These are phyloP conservation scores for Scomber colias DNA, from an alignment of 2,113 vertebrate species.

Conservation along the genomic window DNA sequence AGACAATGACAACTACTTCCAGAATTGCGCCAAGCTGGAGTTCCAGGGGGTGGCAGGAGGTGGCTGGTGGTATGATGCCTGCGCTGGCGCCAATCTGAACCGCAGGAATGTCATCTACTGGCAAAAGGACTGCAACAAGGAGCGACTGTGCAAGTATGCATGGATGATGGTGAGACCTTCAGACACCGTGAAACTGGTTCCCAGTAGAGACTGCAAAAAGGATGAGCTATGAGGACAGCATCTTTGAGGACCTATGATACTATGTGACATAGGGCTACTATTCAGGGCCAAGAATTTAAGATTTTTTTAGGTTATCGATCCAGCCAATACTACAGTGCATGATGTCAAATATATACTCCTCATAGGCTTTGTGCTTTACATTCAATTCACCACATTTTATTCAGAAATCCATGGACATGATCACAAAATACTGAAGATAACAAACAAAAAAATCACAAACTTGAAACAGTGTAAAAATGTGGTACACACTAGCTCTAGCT, in stretches of 20 bases:
- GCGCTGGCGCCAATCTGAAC: constrained; percentile 89
- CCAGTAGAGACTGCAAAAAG: constrained; percentile 76
- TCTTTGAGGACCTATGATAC: not conserved
- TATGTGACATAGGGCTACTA: too few relatives aligned
- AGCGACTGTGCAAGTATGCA: constrained; percentile 86
- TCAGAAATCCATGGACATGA: constrained; percentile 66
- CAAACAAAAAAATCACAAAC: constrained; percentile 42
- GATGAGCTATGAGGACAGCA: constrained; percentile 84
- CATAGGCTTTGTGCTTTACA: not conserved
- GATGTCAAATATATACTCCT: not conserved
- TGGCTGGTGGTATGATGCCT: constrained; percentile 90
- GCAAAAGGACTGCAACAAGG: constrained; percentile 89
- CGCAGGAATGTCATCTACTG: constrained; percentile 89
- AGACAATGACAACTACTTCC: constrained; percentile 90
- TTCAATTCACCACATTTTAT: constrained; percentile 72
- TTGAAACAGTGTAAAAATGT: constrained; percentile 55
- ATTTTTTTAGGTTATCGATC: too few relatives aligned
- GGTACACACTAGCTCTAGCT: constrained; percentile 43
- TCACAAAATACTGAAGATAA: constrained; percentile 68
- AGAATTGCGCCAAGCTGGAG: constrained; percentile 89
- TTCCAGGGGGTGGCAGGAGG: constrained; percentile 85
- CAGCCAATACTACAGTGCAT: not conserved
- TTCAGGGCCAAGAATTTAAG: too few relatives aligned
- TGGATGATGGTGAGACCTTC: constrained; percentile 90
- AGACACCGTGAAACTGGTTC: constrained; percentile 66